Evolutionary conservation across 37 sponge, comb jelly and placozoan species (phyloP).

Genomic region (Lycopodina hypogea): DNA sequence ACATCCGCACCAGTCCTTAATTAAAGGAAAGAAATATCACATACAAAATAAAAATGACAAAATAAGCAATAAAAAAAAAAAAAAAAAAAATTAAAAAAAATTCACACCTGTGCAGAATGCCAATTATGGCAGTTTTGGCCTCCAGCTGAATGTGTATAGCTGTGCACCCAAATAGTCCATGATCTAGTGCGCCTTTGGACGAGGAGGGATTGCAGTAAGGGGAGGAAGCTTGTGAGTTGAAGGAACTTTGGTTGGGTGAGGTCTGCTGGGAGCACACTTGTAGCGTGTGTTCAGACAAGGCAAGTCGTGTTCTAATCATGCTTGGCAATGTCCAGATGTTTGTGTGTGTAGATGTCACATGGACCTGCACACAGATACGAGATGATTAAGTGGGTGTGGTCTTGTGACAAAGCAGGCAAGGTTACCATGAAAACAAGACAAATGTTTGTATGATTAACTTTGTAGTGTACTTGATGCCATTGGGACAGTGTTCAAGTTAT

Average conservation of each 20-base stretch:
- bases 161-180: not conserved
- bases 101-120: slow-evolving; percentile 33
- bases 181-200: not conserved
- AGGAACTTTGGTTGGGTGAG: not conserved
- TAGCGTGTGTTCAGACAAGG: not conserved
- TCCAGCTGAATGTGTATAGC: not conserved
- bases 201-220: not conserved
- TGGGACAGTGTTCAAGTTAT: no score
- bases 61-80: no score
- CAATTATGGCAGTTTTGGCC: not conserved
- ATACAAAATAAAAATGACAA: not conserved
- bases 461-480: no score
- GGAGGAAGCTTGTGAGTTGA: not conserved
- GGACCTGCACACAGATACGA: slow-evolving; percentile 2
- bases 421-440: no score
- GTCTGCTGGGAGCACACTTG: not conserved
- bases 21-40: not conserved
- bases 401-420: no score
- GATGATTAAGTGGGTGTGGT: no score
- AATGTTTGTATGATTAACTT: no score
- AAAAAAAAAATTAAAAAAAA: no score
- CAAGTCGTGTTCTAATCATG: slow-evolving; percentile 17
- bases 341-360: slow-evolving; percentile 8
- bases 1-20: not conserved
- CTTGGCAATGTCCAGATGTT: slow-evolving; percentile 12